phyloP scores from a whole-genome alignment of 2,888 invertebrate species.

The Saturnia japonica region DNA sequence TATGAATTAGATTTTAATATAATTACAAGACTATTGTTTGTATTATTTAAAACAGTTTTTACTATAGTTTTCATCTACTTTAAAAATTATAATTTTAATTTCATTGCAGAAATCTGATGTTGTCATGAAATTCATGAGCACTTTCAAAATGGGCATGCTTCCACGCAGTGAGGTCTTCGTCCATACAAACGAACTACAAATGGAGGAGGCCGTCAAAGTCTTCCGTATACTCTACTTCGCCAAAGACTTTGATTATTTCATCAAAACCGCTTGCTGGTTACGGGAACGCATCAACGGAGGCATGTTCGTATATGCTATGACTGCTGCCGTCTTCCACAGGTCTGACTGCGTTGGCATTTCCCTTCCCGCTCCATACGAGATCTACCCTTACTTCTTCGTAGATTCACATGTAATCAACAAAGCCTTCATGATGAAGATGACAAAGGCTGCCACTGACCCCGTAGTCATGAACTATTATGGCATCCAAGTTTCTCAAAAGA shows the following conservation, averaged over 20 bases:
- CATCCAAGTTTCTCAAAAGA: constrained; percentile 76
- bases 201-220: constrained; percentile 83
- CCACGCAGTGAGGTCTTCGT: constrained; percentile 84
- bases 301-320: constrained; percentile 87
- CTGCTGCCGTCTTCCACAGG: constrained; percentile 86
- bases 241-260: constrained; percentile 86
- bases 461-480: constrained; percentile 77
- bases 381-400: constrained; percentile 89
- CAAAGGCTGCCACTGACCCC: constrained; percentile 80
- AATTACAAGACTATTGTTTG: too few relatives aligned
- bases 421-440: constrained; percentile 84
- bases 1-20: too few relatives aligned
- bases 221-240: constrained; percentile 85
- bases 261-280: constrained; percentile 86
- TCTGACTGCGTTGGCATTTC: constrained; percentile 84
- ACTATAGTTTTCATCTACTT: too few relatives aligned
- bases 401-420: constrained; percentile 86
- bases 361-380: constrained; percentile 88
- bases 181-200: constrained; percentile 81
- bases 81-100: too few relatives aligned
- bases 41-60: too few relatives aligned
- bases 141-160: constrained; percentile 81
- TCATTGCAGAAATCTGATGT: constrained; percentile 76
- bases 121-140: constrained; percentile 81
- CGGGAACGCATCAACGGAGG: constrained; percentile 87